A percentile compares a stretch with the other conserved stretches of the same genome.
Conservation (phyloP, 2,797 vertebrate species). For the Aphelocoma californica region DNA sequence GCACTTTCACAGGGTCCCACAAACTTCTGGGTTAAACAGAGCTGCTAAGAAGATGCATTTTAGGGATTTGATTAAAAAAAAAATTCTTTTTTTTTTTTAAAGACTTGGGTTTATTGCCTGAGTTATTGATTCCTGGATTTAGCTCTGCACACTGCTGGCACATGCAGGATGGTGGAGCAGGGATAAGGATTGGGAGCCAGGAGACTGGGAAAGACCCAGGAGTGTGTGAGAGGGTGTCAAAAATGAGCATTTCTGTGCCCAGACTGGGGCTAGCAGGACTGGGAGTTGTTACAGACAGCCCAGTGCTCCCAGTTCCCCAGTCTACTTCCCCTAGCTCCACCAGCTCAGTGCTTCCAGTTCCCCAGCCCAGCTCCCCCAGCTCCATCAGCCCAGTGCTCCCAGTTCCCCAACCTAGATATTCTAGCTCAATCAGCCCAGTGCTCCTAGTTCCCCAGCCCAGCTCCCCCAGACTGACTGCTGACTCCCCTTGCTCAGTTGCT, state of each 20-base stretch:
- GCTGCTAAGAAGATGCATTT: background rate
- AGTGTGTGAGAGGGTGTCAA: background rate
- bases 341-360: background rate
- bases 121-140: background rate
- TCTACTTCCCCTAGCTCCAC: background rate
- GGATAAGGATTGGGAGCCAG: background rate
- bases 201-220: background rate
- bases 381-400: background rate
- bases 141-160: background rate
- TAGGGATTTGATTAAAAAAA: background rate
- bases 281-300: background rate
- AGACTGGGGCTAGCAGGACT: background rate
- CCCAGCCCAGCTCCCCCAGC: background rate
- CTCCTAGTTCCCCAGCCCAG: background rate
- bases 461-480: background rate
- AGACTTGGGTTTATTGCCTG: background rate
- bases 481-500: no score
- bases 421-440: background rate
- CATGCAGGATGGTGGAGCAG: background rate
- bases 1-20: fast-evolving
- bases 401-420: background rate
- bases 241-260: background rate
- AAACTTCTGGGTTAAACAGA: background rate
- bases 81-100: background rate
- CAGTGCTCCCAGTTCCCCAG: background rate